Conservation (phyloP, 1,140 invertebrate species). For the Polypedilum pembai region DNA sequence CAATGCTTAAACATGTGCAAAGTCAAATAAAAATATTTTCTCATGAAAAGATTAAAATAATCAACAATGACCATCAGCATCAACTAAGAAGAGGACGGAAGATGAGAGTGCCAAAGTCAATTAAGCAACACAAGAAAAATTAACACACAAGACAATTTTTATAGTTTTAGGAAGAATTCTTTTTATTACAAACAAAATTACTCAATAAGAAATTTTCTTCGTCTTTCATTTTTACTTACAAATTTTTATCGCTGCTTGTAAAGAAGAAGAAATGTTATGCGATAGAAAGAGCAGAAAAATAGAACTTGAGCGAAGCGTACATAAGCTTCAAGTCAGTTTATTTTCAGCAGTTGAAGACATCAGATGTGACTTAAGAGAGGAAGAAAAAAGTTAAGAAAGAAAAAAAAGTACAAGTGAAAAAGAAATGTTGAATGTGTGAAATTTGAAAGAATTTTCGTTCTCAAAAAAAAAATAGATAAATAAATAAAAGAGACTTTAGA, state of each 20-base stretch:
- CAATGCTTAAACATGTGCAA: no score
- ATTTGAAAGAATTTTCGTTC: background rate
- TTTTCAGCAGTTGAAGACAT: slow-evolving; percentile 25
- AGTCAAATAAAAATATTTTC: no score
- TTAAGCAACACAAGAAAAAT: no score
- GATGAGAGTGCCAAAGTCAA: no score
- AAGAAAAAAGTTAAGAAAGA: background rate
- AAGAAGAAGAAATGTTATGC: background rate
- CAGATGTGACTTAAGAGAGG: slow-evolving; percentile 3
- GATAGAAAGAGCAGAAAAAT: slow-evolving; percentile 27
- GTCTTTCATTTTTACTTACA: no score
- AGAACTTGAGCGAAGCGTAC: slow-evolving; percentile 18
- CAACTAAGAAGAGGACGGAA: no score
- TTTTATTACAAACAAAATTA: background rate
- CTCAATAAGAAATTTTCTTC: background rate
- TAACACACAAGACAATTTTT: no score
- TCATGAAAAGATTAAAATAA: no score
- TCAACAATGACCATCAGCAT: no score
- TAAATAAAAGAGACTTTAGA: background rate
- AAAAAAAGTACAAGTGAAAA: background rate
- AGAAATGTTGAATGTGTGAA: background rate
- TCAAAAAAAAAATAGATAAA: background rate
- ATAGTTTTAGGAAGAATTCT: no score
- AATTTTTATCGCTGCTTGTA: no score
- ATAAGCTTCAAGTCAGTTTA: slow-evolving; percentile 6